Conservation (phyloP, 2,113 vertebrate species). For the Ancistrus triradiatus region DNA sequence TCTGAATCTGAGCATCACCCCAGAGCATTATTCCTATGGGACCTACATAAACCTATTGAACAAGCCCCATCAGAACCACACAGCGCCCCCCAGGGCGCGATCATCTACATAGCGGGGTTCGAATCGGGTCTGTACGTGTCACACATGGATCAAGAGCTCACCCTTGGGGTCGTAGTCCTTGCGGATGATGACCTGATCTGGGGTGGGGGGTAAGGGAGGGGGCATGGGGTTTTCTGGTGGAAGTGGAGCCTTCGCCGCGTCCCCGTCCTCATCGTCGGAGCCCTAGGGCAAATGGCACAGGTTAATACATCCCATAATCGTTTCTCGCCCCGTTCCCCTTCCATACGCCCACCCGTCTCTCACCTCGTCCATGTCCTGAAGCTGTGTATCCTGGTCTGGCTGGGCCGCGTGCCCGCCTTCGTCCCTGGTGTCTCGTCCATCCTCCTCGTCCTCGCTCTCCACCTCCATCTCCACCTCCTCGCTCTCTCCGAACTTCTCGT, state of each 20-base stretch:
- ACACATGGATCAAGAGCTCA: too few species aligned
- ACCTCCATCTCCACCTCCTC: conserved; percentile 99
- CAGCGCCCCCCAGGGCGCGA: too few species aligned
- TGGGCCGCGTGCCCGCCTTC: conserved; percentile 77
- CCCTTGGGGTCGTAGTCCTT: conserved; percentile 99
- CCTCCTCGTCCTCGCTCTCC: conserved; percentile 93
- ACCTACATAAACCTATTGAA: too few species aligned
- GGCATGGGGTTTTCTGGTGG: conserved; percentile 95
- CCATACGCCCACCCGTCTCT: too few species aligned
- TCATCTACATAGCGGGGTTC: too few species aligned
- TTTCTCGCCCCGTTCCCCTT: too few species aligned
- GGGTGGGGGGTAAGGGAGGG: conserved; percentile 91
- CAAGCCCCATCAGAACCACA: too few species aligned
- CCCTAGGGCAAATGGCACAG: conserved; percentile 67
- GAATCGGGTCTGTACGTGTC: too few species aligned
- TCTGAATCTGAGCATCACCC: too few species aligned
- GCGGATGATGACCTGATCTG: conserved; percentile 96
- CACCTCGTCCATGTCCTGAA: conserved; percentile 99
- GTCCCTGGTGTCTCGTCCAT: conserved; percentile 73
- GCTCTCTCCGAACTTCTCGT: conserved; percentile 97
- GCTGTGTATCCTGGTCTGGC: conserved; percentile 93
- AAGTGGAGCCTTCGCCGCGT: conserved; percentile 84
- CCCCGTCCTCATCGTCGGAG: conserved; percentile 97
- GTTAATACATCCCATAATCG: background rate
- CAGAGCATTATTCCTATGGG: too few species aligned